Conservation (phyloP, 2,797 vertebrate genomes). For the Macrochelys suwanniensis region DNA sequence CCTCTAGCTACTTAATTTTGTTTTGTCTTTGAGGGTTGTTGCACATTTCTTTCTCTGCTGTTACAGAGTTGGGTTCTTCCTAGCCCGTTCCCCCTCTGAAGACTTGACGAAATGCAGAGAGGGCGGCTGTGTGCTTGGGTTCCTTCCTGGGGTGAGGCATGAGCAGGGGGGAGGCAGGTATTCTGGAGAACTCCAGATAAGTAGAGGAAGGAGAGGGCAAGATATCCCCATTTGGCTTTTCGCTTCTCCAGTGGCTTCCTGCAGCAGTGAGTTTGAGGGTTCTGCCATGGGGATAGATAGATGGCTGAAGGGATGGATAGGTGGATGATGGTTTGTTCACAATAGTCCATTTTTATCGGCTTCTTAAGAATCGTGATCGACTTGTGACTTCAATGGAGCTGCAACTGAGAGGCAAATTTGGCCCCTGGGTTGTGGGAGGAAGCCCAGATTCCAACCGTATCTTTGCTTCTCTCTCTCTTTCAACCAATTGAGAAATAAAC, state of each 20-base stretch:
- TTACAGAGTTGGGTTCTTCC: conserved; percentile 23
- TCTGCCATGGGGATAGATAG: not conserved
- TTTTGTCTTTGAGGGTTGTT: conserved; percentile 49
- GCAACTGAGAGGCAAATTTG: not conserved
- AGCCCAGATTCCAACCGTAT: not conserved
- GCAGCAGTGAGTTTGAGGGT: not conserved
- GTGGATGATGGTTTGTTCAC: not conserved
- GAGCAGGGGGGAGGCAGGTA: not conserved
- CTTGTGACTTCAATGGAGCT: not conserved
- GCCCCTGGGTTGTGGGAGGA: not conserved
- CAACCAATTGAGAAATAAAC: not conserved
- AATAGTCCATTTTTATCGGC: not conserved
- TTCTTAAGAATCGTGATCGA: not conserved
- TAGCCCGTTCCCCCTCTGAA: conserved; percentile 15
- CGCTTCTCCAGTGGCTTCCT: not conserved
- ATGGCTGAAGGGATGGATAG: not conserved
- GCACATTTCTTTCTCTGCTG: not conserved
- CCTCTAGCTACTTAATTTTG: conserved; percentile 53
- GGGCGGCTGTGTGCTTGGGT: not conserved
- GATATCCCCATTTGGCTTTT: not conserved
- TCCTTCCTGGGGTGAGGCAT: not conserved
- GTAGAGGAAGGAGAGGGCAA: not conserved
- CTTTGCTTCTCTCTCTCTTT: not conserved
- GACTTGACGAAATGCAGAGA: conserved; percentile 14
- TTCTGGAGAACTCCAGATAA: not conserved